These are phyloP conservation scores for Halcyon badia DNA, from an alignment of 2,797 vertebrate species.

Conservation along the genomic window DNA sequence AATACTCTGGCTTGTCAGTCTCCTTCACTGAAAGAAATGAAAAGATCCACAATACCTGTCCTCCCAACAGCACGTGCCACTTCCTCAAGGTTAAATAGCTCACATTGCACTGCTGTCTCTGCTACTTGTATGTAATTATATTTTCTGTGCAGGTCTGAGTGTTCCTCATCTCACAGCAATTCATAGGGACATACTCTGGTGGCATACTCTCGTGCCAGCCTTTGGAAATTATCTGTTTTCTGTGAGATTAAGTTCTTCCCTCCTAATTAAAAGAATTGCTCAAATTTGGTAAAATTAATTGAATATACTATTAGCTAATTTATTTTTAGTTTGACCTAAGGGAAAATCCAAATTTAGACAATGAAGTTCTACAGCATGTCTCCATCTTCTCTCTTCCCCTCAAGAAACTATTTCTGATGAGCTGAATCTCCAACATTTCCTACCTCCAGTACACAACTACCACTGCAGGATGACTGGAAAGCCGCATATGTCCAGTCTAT, in stretches of 20 bases:
- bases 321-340: slow-evolving; percentile 68
- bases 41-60: not conserved
- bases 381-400: not conserved
- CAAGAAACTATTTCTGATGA: not conserved
- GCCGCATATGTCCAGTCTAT: accelerated
- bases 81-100: slow-evolving; percentile 47
- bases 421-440: not conserved
- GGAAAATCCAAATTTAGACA: slow-evolving; percentile 45
- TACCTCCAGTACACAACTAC: not conserved
- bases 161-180: not conserved
- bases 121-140: not conserved
- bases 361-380: not conserved
- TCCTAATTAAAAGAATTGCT: slow-evolving; percentile 67
- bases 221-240: slow-evolving; percentile 64
- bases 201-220: slow-evolving; percentile 12
- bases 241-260: slow-evolving; percentile 55
- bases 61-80: not conserved
- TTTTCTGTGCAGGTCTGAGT: not conserved
- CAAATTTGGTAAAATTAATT: slow-evolving; percentile 66
- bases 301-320: slow-evolving; percentile 69
- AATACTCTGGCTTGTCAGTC: not conserved
- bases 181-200: slow-evolving; percentile 21
- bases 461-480: not conserved
- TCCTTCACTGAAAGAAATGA: not conserved
- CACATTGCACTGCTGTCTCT: not conserved